Evolutionary conservation across 2,888 invertebrate genomes (phyloP).

Genomic region (Aphodius granarius): DNA sequence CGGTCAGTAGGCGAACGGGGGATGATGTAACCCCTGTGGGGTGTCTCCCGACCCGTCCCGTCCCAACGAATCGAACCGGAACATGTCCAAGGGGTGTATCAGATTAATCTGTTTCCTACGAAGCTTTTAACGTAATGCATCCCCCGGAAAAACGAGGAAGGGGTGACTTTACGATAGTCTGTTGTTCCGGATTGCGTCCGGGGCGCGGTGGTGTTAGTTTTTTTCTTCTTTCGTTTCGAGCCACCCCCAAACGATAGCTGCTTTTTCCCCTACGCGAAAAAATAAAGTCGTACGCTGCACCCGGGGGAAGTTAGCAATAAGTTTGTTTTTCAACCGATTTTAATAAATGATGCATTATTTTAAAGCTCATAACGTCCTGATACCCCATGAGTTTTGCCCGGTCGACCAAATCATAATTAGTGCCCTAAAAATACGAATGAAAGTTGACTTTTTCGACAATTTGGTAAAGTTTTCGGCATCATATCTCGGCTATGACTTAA

Average conservation of each 20-base stretch:
- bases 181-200: neutral
- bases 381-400: too few species aligned
- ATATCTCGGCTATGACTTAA: too few species aligned
- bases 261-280: conserved; percentile 8
- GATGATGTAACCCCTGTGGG: neutral
- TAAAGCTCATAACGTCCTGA: too few species aligned
- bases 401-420: too few species aligned
- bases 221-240: neutral
- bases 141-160: conserved; percentile 38
- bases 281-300: conserved; percentile 11
- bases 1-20: neutral
- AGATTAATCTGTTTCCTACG: conserved; percentile 43
- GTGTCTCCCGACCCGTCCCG: neutral
- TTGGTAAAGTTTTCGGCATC: too few species aligned
- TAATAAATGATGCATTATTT: too few species aligned
- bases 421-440: too few species aligned
- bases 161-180: conserved; percentile 36
- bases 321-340: too few species aligned
- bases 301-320: too few species aligned
- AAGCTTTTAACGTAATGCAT: conserved; percentile 46
- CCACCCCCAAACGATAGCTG: too few species aligned
- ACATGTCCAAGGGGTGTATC: conserved; percentile 44
- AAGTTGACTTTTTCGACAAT: too few species aligned
- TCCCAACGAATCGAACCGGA: conserved; percentile 36
- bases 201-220: neutral